A percentile compares a stretch with the other conserved stretches of the same genome.
Conservation (phyloP, 1,140 invertebrate species). For the Trichonephila clavata region DNA sequence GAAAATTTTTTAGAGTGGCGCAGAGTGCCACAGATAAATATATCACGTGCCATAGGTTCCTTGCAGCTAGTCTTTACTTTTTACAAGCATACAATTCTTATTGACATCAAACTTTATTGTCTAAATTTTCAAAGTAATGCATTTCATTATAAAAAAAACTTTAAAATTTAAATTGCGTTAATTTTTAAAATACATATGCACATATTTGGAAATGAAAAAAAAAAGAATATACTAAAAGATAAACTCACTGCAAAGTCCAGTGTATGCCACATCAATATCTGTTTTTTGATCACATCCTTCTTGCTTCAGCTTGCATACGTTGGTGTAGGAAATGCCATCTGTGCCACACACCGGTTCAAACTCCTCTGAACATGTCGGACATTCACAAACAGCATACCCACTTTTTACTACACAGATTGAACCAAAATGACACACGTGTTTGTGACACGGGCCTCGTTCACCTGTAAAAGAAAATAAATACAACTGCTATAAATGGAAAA, state of each 20-base stretch:
- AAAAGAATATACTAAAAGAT: neutral
- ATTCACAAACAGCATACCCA: conserved; percentile 89
- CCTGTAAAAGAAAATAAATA: conserved; percentile 31
- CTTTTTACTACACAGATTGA: conserved; percentile 88
- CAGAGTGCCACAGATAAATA: too few species aligned
- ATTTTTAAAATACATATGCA: neutral
- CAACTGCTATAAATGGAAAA: too few species aligned
- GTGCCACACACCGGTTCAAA: conserved; percentile 92
- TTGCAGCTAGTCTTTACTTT: too few species aligned
- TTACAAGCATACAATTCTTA: too few species aligned
- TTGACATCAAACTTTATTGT: too few species aligned
- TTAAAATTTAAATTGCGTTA: neutral
- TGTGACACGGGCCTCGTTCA: conserved; percentile 85
- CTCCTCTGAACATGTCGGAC: conserved; percentile 90
- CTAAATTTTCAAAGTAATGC: too few species aligned
- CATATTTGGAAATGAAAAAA: neutral
- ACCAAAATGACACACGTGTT: conserved; percentile 88
- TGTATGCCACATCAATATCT: conserved; percentile 88
- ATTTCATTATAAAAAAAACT: too few species aligned
- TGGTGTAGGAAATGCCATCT: conserved; percentile 93
- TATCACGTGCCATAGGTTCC: too few species aligned
- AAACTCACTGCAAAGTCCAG: conserved; percentile 91
- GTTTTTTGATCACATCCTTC: conserved; percentile 89
- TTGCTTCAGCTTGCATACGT: conserved; percentile 90
- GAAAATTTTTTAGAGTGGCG: too few species aligned